A percentile compares a stretch with the other conserved stretches of the same genome.
These are phyloP conservation scores for Drosophila kanekoi DNA, from an alignment of 2,888 invertebrate species.

Conservation along the genomic window DNA sequence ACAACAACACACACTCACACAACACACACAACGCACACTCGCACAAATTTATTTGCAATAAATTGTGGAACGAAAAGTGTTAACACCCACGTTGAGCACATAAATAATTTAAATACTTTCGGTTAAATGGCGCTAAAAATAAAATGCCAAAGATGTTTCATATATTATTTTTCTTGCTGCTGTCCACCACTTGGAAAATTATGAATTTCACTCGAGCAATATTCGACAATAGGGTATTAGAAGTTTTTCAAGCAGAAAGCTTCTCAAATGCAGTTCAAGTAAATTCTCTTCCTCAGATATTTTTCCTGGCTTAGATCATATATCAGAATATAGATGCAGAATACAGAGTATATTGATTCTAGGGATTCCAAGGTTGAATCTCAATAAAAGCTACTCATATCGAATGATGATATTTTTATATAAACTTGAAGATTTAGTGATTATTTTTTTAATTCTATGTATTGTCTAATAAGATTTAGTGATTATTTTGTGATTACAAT, in stretches of 20 bases:
- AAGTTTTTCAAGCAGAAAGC: neutral
- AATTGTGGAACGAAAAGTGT: slow-evolving; percentile 69
- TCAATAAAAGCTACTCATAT: too few species aligned
- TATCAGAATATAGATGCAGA: too few species aligned
- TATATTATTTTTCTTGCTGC: slow-evolving; percentile 12
- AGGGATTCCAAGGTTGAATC: too few species aligned
- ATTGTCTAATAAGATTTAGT: too few species aligned
- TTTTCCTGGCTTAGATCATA: too few species aligned
- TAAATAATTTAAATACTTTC: slow-evolving; percentile 78
- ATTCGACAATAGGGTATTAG: neutral
- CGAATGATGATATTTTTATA: too few species aligned
- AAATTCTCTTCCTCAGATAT: too few species aligned
- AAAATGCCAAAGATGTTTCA: slow-evolving; percentile 47
- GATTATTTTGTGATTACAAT: too few species aligned
- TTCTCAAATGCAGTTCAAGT: neutral
- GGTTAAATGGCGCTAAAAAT: slow-evolving; percentile 60
- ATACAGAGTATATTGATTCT: too few species aligned
- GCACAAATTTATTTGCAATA: slow-evolving; percentile 67
- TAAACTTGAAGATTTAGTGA: too few species aligned
- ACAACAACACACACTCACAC: slow-evolving; percentile 12
- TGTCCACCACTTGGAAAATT: slow-evolving; percentile 27
- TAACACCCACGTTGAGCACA: slow-evolving; percentile 74
- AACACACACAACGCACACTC: slow-evolving; percentile 12
- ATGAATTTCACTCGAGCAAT: slow-evolving; percentile 17
- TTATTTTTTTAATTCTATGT: too few species aligned